phyloP scores from a whole-genome alignment of 2,113 vertebrate genomes.

The Orientallactaga bullata region DNA sequence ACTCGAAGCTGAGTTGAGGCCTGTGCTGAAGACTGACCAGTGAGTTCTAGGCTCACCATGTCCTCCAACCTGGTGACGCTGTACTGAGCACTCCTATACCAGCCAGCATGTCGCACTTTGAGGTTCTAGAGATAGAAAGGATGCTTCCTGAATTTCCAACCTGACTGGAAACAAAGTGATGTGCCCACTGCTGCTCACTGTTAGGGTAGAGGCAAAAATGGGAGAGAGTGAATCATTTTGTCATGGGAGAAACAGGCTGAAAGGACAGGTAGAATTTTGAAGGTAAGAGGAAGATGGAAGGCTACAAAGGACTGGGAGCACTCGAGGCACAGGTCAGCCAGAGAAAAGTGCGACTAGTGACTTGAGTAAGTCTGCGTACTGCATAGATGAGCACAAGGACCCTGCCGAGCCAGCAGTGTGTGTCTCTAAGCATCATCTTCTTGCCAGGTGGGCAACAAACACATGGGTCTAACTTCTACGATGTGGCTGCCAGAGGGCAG shows the following conservation, averaged over 20 bases:
- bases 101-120: background rate
- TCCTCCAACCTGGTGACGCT: too few species aligned
- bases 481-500: slow-evolving; percentile 4
- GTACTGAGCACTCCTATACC: rapidly evolving
- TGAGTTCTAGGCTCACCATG: rapidly evolving
- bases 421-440: too few species aligned
- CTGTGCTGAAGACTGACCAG: background rate
- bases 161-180: background rate
- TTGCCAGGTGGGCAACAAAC: background rate
- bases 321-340: too few species aligned
- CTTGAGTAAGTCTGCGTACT: too few species aligned
- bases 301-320: rapidly evolving
- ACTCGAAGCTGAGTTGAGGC: background rate
- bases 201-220: rapidly evolving
- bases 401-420: background rate
- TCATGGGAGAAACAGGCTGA: rapidly evolving
- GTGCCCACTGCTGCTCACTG: rapidly evolving
- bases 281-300: background rate
- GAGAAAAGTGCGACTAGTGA: too few species aligned
- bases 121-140: background rate
- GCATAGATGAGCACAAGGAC: background rate
- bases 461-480: rapidly evolving
- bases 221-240: background rate
- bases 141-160: background rate
- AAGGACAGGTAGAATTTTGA: background rate